Percentiles rank a stretch among this genome's conserved stretches.
Conservation (phyloP, 2,888 invertebrate species). For the Cheilosia vulpina region DNA sequence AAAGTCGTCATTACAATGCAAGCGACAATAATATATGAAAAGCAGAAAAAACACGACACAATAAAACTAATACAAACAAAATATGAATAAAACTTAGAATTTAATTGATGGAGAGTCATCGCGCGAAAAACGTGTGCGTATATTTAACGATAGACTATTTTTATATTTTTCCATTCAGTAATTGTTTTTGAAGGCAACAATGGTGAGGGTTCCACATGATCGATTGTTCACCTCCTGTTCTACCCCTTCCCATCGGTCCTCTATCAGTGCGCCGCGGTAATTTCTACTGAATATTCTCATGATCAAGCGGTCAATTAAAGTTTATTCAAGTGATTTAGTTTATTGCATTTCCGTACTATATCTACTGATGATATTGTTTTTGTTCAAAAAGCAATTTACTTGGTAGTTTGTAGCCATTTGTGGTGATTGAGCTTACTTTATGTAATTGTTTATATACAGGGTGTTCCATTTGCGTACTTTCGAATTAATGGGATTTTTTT, state of each 20-base stretch:
- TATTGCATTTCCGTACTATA: constrained; percentile 62
- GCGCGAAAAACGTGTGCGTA: constrained; percentile 6
- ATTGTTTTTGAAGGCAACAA: constrained; percentile 44
- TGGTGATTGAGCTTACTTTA: not conserved
- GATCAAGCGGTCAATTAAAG: constrained; percentile 69
- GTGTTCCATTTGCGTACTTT: not conserved
- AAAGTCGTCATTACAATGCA: no score
- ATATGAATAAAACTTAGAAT: not conserved
- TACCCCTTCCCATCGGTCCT: not conserved
- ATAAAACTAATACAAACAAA: not conserved
- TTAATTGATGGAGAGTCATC: constrained; percentile 9
- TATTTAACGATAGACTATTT: not conserved
- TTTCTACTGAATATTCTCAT: constrained; percentile 25
- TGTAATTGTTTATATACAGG: not conserved
- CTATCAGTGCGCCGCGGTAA: constrained; percentile 4
- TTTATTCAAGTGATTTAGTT: constrained; percentile 70
- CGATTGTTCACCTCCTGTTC: constrained; percentile 19
- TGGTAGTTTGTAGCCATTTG: constrained; percentile 11
- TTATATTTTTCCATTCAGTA: not conserved
- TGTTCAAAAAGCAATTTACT: constrained; percentile 15
- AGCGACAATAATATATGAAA: not conserved
- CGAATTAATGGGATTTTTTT: no score
- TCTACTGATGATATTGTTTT: not conserved
- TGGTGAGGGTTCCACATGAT: constrained; percentile 52
- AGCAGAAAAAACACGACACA: not conserved